These are phyloP conservation scores for Euglossa dilemma DNA, from an alignment of 1,140 invertebrate genomes.

Conservation along the genomic window DNA sequence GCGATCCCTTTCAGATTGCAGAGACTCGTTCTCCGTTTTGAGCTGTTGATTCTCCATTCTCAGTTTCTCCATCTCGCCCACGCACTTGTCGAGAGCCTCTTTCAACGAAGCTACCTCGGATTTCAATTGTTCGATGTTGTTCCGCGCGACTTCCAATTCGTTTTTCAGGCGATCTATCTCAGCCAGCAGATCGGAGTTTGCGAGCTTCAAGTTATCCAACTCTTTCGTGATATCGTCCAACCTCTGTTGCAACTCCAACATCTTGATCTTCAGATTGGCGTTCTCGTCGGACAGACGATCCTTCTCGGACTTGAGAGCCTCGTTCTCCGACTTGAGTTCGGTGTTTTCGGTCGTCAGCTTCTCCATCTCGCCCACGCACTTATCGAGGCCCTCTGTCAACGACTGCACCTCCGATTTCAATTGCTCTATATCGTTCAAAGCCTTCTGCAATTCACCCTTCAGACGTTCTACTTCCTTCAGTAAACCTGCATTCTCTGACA, in stretches of 20 bases:
- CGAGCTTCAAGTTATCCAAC: conserved; percentile 40
- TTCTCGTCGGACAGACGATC: conserved; percentile 43
- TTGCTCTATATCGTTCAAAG: conserved; percentile 4
- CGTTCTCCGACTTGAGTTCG: conserved; percentile 19
- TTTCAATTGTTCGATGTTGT: neutral
- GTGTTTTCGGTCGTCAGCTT: conserved; percentile 38
- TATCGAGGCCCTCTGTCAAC: conserved; percentile 47
- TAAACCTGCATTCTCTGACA: conserved; percentile 33
- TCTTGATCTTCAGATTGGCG: conserved; percentile 43
- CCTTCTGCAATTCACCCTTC: conserved; percentile 26
- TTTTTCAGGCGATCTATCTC: conserved; percentile 32
- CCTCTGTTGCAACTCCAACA: neutral
- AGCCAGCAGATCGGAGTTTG: conserved; percentile 19
- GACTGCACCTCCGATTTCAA: conserved; percentile 34
- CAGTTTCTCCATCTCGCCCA: conserved; percentile 40
- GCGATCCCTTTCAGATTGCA: conserved; percentile 16
- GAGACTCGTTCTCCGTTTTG: conserved; percentile 15
- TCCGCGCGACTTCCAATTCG: neutral
- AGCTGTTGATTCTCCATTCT: conserved; percentile 45
- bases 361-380: conserved; percentile 43
- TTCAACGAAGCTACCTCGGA: conserved; percentile 32
- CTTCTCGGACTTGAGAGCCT: conserved; percentile 13
- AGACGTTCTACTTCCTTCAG: conserved; percentile 26
- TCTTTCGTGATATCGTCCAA: conserved; percentile 4
- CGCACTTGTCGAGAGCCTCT: conserved; percentile 49